Evolutionary conservation across 2,113 vertebrate species (phyloP).

Genomic region (Eubucco bourcierii): DNA sequence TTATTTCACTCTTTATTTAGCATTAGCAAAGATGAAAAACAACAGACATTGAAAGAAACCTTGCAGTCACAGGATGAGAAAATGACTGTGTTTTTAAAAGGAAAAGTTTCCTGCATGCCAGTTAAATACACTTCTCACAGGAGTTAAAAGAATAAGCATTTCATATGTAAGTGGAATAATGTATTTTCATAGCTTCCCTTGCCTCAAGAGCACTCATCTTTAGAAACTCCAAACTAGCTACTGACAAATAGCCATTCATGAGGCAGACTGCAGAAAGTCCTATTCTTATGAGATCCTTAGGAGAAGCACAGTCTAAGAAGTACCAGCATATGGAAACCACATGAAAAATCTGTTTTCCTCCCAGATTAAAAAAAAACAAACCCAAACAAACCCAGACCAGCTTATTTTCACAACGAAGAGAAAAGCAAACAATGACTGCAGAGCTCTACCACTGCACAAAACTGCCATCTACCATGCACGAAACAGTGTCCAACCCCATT

Average conservation of each 20-base stretch:
- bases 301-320: not conserved
- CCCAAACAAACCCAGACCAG: not conserved
- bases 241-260: not conserved
- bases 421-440: not conserved
- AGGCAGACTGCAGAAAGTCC: not conserved
- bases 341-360: not conserved
- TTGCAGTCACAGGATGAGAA: not conserved
- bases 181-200: not conserved
- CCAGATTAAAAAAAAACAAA: not conserved
- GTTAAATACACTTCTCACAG: not conserved
- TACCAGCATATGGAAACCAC: not conserved
- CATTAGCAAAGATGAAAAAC: not conserved
- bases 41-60: not conserved
- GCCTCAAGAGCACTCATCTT: not conserved
- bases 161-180: not conserved
- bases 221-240: not conserved
- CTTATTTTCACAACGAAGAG: not conserved
- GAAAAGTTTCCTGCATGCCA: not conserved
- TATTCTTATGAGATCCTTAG: not conserved
- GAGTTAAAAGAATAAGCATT: not conserved
- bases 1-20: not conserved
- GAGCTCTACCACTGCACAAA: not conserved
- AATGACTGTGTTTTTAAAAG: not conserved
- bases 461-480: not conserved
- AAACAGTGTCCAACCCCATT: not conserved